These are phyloP conservation scores for Calliopum simillimum DNA, from an alignment of 2,888 invertebrate species.

Conservation along the genomic window DNA sequence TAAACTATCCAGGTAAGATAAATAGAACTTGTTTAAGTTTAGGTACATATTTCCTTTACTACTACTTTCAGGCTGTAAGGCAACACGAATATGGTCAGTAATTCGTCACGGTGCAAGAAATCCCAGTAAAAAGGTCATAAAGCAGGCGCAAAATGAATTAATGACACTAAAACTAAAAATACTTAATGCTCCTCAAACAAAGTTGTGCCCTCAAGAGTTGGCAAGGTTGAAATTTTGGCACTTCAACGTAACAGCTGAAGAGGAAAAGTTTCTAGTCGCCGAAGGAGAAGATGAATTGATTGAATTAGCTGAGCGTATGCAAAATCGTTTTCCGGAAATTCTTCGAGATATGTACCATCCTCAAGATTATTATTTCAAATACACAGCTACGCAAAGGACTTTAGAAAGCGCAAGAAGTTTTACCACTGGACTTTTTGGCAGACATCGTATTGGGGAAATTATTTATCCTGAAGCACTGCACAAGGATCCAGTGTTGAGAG, in stretches of 20 bases:
- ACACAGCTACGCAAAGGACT: constrained; percentile 82
- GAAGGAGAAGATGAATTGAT: constrained; percentile 84
- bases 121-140: constrained; percentile 73
- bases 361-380: constrained; percentile 74
- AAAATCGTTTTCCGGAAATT: constrained; percentile 76
- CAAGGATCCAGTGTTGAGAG: constrained; percentile 76
- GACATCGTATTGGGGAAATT: constrained; percentile 72
- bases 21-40: background rate
- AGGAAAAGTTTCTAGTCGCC: constrained; percentile 74
- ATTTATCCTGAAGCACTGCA: constrained; percentile 74
- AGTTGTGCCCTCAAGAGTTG: constrained; percentile 68
- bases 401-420: constrained; percentile 81
- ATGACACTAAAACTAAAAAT: constrained; percentile 60
- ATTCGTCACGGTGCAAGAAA: constrained; percentile 83
- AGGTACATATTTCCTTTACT: constrained; percentile 17
- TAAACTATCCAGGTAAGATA: constrained; percentile 72
- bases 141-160: constrained; percentile 70
- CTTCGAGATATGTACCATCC: constrained; percentile 73
- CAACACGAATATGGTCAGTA: constrained; percentile 79
- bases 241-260: constrained; percentile 67
- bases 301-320: constrained; percentile 79
- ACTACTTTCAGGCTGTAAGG: constrained; percentile 71
- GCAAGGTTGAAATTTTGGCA: constrained; percentile 73
- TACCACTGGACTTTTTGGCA: constrained; percentile 80
- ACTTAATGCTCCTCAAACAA: constrained; percentile 65